Base-by-base conservation (phyloP, 2,888 invertebrate species). In the Conistra vaccinii region DNA sequence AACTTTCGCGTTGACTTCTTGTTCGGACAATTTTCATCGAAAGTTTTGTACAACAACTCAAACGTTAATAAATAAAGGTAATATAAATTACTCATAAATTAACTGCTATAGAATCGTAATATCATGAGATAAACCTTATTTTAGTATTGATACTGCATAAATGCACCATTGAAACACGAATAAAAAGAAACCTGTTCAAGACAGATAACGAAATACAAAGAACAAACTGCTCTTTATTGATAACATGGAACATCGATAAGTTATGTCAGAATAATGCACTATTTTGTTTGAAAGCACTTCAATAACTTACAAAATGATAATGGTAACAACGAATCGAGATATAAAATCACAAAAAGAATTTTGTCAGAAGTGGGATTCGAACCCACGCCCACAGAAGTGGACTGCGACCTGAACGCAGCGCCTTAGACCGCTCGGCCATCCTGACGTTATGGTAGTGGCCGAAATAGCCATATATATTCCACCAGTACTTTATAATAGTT, bases 401-500 rank as follows among this genome's bases (percentile, higher is more conserved):
- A 91, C 91, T 90, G 91, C 91, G 91, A 91, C 91, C 91, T 91
- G 91, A 91, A 90, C 91, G 91, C 90, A 91, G 91, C 90, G 91
- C 91, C 91, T 91, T 91, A 91, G 91, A 91, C 91, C 91, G 91
- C 91, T 91, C 91, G 91, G 90, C 91, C 91, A 91, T 91, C 91
- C 91, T 91, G 91, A 91, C 91, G 53, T n/a, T n/a, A 7, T 85
- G 1, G 1, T 0, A 10, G 9, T 0, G 0, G 0, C 17, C 1
- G 84, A 89, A 90, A 88, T 85, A 67, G 58, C 4, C 0, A 57
- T 71, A 42, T 3, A 3, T 0, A 0, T 73, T 6, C 23, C 23
- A 39, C 3, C 0, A 12, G 1, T 35, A 23, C 20, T n/a, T 61
- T 48, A 0, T n/a, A 17, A 48, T 48, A 14, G 1, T n/a, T n/a